These are phyloP conservation scores for Eretmochelys imbricata DNA, from an alignment of 2,113 vertebrate genomes.

Conservation along the genomic window DNA sequence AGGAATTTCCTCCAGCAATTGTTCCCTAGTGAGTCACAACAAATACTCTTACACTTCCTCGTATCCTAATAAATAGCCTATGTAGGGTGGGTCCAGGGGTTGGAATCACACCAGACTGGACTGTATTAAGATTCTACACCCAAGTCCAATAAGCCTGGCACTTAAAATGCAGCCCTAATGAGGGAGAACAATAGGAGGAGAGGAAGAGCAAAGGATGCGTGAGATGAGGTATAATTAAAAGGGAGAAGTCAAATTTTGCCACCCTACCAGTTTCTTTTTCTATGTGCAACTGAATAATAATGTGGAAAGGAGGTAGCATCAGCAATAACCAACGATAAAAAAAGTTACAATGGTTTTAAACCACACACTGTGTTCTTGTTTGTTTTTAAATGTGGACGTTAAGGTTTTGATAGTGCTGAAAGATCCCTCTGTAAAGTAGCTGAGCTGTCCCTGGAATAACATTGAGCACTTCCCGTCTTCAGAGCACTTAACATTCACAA, in stretches of 20 bases:
- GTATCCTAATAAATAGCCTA: not conserved
- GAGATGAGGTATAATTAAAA: not conserved
- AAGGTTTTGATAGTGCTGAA: not conserved
- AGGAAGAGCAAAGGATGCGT: not conserved
- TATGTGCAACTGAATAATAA: not conserved
- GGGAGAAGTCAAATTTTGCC: not conserved
- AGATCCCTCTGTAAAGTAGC: not conserved
- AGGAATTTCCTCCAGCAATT: not conserved
- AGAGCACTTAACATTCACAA: not conserved
- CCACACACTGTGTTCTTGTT: not conserved
- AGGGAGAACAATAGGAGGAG: not conserved
- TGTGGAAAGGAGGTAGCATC: not conserved
- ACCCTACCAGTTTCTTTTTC: not conserved
- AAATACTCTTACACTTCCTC: slow-evolving; percentile 16
- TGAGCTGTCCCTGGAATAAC: not conserved
- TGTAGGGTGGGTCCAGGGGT: not conserved
- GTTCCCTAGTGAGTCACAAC: not conserved
- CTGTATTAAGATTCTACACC: not conserved
- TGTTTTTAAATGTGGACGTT: not conserved
- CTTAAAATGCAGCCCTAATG: not conserved
- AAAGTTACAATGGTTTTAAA: not conserved
- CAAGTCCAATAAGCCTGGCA: not conserved
- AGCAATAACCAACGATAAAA: not conserved
- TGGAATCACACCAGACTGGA: not conserved
- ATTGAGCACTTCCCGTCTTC: not conserved